Conservation (phyloP, 2,888 invertebrate genomes). For the Athalia cordata region DNA sequence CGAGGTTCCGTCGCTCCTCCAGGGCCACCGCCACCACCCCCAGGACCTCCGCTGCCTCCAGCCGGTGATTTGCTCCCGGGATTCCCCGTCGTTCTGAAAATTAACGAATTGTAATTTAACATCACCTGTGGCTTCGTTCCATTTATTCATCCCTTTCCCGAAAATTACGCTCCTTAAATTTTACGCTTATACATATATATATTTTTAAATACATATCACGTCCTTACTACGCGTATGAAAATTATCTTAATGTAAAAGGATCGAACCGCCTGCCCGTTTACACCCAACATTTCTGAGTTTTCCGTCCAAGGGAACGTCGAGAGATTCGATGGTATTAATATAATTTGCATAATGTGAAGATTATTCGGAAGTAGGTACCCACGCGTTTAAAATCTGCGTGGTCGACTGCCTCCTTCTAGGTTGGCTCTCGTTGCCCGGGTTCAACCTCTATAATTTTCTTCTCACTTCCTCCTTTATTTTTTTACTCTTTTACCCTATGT, state of each 20-base stretch:
- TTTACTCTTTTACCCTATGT: not conserved
- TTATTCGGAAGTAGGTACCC: conserved; percentile 23
- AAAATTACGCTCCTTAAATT: conserved; percentile 44
- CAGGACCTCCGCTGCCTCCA: conserved; percentile 79
- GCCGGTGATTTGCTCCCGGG: conserved; percentile 85
- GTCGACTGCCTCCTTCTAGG: not conserved
- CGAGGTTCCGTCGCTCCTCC: conserved; percentile 71
- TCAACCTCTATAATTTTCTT: not conserved
- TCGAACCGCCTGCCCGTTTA: not conserved
- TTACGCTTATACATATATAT: not conserved
- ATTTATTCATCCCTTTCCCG: not conserved
- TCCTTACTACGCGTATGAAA: not conserved
- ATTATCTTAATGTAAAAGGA: conserved; percentile 4
- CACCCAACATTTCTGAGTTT: not conserved
- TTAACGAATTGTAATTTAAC: conserved; percentile 30
- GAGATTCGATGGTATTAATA: not conserved
- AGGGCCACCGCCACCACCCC: conserved; percentile 68
- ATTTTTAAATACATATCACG: not conserved
- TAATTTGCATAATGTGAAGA: conserved; percentile 32
- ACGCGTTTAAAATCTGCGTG: conserved; percentile 12
- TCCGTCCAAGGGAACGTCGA: not conserved
- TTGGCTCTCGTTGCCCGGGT: conserved; percentile 1
- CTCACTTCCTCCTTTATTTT: not conserved
- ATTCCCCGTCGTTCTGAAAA: conserved; percentile 74
- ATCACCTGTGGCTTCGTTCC: conserved; percentile 28